A percentile compares a stretch with the other conserved stretches of the same genome.
phyloP scores from a whole-genome alignment of 2,797 vertebrate genomes.

The Cuculus canorus region DNA sequence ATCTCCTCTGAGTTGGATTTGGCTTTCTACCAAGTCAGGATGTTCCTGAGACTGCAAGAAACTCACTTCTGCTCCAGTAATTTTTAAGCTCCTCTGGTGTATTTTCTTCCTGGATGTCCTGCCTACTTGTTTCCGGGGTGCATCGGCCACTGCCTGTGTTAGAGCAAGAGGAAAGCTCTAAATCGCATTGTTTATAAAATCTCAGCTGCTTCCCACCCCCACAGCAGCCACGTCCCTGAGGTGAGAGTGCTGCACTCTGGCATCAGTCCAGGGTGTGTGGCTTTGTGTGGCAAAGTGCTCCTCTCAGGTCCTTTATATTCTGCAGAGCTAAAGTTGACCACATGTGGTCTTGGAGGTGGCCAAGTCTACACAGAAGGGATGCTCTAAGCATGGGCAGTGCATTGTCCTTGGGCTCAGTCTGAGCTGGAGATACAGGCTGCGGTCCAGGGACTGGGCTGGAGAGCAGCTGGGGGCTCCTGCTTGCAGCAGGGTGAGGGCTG shows the following conservation, averaged over 20 bases:
- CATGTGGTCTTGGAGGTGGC: not conserved
- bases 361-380: not conserved
- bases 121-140: not conserved
- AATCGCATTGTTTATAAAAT: not conserved
- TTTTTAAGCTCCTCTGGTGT: not conserved
- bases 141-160: not conserved
- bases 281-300: not conserved
- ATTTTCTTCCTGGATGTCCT: not conserved
- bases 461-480: not conserved
- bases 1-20: not conserved
- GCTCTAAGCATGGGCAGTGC: not conserved
- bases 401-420: not conserved
- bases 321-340: not conserved
- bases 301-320: not conserved
- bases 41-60: slow-evolving; percentile 28
- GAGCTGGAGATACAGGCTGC: not conserved
- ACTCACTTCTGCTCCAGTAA: slow-evolving; percentile 49
- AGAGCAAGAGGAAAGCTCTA: not conserved
- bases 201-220: not conserved
- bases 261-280: not conserved
- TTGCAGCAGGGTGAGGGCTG: not conserved
- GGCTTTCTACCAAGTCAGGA: slow-evolving; percentile 44
- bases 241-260: not conserved
- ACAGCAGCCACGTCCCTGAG: not conserved
- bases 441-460: not conserved